Conservation (phyloP, 2,888 invertebrate species). For the Sisyra nigra region DNA sequence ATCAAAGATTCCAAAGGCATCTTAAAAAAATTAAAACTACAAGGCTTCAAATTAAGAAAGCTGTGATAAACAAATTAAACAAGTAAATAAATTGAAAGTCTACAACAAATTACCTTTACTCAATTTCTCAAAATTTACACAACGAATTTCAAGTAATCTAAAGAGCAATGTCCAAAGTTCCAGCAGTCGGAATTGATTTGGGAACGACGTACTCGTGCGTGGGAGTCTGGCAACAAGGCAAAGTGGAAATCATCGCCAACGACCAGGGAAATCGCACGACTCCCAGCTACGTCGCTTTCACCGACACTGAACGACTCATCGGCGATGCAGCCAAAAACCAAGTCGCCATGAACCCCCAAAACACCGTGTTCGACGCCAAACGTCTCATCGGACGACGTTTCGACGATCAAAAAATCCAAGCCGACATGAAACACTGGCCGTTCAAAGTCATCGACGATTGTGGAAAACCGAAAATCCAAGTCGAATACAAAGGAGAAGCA, state of each 20-base stretch:
- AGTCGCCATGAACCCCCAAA: slow-evolving; percentile 50
- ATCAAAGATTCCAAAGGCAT: not conserved
- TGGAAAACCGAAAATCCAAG: slow-evolving; percentile 44
- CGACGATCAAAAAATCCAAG: slow-evolving; percentile 52
- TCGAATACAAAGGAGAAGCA: slow-evolving; percentile 42
- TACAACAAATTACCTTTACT: too few species aligned
- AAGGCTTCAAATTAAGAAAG: not conserved
- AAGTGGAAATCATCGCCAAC: slow-evolving; percentile 56
- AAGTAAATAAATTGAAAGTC: too few species aligned
- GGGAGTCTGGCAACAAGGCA: slow-evolving; percentile 68
- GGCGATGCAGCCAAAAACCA: slow-evolving; percentile 51
- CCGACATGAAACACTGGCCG: slow-evolving; percentile 66
- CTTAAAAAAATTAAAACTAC: not conserved
- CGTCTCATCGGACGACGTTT: slow-evolving; percentile 46
- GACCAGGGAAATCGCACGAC: slow-evolving; percentile 55
- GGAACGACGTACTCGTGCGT: slow-evolving; percentile 82
- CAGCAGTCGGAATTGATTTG: slow-evolving; percentile 62
- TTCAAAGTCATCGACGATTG: slow-evolving; percentile 46
- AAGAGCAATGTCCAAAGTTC: not conserved
- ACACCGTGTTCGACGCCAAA: slow-evolving; percentile 52
- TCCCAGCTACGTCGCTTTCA: slow-evolving; percentile 56
- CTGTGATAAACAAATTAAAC: not conserved
- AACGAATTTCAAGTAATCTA: too few species aligned
- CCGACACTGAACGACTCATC: slow-evolving; percentile 43
- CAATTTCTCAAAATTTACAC: too few species aligned